Evolutionary conservation across 2,797 vertebrate species (phyloP).

Genomic region (Philypnodon macrostomus): DNA sequence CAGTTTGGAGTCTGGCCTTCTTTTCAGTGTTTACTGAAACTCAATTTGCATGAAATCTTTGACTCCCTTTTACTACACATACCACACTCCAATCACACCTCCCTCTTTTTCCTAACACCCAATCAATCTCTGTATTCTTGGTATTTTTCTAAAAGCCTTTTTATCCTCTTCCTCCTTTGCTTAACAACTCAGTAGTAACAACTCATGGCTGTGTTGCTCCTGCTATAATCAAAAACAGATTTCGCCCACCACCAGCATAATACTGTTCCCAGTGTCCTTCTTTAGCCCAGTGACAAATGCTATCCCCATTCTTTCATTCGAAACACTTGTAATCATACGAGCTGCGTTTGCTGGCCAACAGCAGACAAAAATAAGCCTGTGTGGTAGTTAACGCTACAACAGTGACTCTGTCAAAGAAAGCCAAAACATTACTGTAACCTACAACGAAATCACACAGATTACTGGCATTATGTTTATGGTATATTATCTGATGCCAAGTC

Average conservation of each 20-base stretch:
- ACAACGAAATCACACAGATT: slow-evolving; percentile 35
- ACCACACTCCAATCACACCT: slow-evolving; percentile 69
- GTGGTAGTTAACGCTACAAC: slow-evolving; percentile 36
- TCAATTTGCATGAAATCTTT: slow-evolving; percentile 66
- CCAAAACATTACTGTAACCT: slow-evolving; percentile 48
- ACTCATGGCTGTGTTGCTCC: slow-evolving; percentile 64
- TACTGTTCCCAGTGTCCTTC: slow-evolving; percentile 52
- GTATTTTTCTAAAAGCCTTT: slow-evolving; percentile 50
- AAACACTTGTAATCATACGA: slow-evolving; percentile 35
- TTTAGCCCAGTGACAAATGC: slow-evolving; percentile 69
- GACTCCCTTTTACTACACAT: slow-evolving; percentile 61
- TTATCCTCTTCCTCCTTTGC: slow-evolving; percentile 52
- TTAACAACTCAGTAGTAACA: slow-evolving; percentile 70
- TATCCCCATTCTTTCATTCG: slow-evolving; percentile 61
- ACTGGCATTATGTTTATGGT: slow-evolving; percentile 36
- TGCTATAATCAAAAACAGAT: slow-evolving; percentile 79
- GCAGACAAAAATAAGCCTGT: slow-evolving; percentile 53
- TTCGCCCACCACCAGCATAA: slow-evolving; percentile 44
- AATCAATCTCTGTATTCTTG: slow-evolving; percentile 62
- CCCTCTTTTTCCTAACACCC: slow-evolving; percentile 61
- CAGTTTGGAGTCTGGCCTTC: slow-evolving; percentile 59
- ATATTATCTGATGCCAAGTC: slow-evolving; percentile 25
- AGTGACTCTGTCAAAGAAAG: slow-evolving; percentile 31
- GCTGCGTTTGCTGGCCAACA: slow-evolving; percentile 38
- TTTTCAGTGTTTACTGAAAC: slow-evolving; percentile 73